Percentiles rank a stretch among this genome's conserved stretches.
Conservation (phyloP, 2,888 invertebrate species). For the Drosophila sordidula region DNA sequence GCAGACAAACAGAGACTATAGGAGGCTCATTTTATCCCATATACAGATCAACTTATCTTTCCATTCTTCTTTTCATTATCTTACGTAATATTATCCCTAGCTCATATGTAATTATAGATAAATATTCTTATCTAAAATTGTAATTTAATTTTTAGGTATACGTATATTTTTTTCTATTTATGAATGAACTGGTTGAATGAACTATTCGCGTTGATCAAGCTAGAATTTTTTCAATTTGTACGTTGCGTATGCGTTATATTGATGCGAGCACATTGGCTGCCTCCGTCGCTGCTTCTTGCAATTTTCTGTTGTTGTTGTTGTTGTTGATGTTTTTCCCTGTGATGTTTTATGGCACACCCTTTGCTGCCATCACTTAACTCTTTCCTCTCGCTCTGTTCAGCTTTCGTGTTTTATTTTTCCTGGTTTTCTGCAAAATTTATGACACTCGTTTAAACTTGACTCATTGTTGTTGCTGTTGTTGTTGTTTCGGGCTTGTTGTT, state of each 20-base stretch:
- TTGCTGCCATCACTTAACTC: constrained; percentile 19
- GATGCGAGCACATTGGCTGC: neutral
- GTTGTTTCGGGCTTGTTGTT: constrained; percentile 39
- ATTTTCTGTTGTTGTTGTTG: neutral
- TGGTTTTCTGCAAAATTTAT: constrained; percentile 62
- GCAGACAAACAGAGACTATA: neutral
- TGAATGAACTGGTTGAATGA: neutral
- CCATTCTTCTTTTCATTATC: too few species aligned
- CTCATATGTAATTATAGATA: too few species aligned
- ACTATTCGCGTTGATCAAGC: neutral
- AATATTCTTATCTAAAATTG: neutral
- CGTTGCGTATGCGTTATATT: constrained; percentile 44
- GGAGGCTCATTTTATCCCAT: too few species aligned
- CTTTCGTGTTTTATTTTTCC: constrained; percentile 37
- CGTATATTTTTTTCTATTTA: neutral
- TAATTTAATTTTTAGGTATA: neutral
- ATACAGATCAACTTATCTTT: neutral
- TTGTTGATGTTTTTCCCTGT: neutral
- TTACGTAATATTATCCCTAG: too few species aligned
- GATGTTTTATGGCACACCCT: constrained; percentile 32
- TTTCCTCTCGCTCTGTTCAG: constrained; percentile 3
- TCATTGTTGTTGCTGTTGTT: constrained; percentile 34
- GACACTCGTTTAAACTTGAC: constrained; percentile 59
- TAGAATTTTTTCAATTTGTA: constrained; percentile 8
- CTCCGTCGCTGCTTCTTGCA: neutral